Percentiles rank a stretch among this genome's conserved stretches.
These are phyloP conservation scores for Mus pahari DNA, from an alignment of 2,113 vertebrate genomes.

Conservation along the genomic window DNA sequence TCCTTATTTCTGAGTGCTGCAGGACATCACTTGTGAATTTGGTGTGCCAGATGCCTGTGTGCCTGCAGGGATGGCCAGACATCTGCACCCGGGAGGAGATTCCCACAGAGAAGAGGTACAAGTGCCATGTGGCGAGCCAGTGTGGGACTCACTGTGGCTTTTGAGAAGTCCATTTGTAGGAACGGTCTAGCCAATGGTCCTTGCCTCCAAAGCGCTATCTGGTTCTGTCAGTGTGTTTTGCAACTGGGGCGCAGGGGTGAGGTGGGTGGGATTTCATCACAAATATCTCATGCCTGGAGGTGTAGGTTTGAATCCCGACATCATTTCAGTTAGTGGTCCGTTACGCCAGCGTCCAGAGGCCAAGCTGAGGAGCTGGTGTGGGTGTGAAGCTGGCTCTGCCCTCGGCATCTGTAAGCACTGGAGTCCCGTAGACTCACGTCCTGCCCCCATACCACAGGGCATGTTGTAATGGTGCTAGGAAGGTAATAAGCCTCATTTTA, in stretches of 20 bases:
- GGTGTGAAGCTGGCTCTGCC: not conserved
- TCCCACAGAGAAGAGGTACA: not conserved
- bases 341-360: not conserved
- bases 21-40: not conserved
- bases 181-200: too few species aligned
- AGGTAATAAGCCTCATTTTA: not conserved
- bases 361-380: not conserved
- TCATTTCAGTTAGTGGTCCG: not conserved
- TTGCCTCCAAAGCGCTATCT: not conserved
- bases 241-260: not conserved
- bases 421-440: fast-evolving
- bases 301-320: not conserved
- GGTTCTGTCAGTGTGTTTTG: not conserved
- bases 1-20: not conserved
- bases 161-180: not conserved
- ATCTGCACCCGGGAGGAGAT: not conserved
- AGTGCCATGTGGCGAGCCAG: not conserved
- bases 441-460: not conserved
- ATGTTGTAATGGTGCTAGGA: not conserved
- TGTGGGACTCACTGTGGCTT: not conserved
- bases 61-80: not conserved
- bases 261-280: not conserved
- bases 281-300: not conserved
- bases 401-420: not conserved
- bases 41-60: fast-evolving